A percentile compares a stretch with the other conserved stretches of the same genome.
These are phyloP conservation scores for Catocala fraxini DNA, from an alignment of 2,888 invertebrate species.

Conservation along the genomic window DNA sequence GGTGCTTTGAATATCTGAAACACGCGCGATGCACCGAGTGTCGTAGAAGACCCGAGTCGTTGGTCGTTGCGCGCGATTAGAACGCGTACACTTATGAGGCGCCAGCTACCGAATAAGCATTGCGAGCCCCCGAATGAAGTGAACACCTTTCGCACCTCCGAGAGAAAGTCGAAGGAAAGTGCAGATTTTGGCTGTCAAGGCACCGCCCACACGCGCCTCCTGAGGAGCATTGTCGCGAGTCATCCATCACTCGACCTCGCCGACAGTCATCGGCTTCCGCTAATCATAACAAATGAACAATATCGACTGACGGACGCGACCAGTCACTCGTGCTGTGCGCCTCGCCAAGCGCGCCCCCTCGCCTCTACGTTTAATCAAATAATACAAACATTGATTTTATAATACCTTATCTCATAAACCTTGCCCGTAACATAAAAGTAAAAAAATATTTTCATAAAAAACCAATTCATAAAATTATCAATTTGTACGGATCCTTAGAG, in stretches of 20 bases:
- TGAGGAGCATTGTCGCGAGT: conserved; percentile 81
- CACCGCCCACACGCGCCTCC: conserved; percentile 84
- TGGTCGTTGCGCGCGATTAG: conserved; percentile 72
- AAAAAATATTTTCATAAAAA: neutral
- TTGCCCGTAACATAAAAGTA: neutral
- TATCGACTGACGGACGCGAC: conserved; percentile 52
- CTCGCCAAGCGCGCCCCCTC: conserved; percentile 6
- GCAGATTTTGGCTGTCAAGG: conserved; percentile 85
- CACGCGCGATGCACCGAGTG: conserved; percentile 70
- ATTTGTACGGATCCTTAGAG: neutral
- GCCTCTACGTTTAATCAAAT: conserved; percentile 2
- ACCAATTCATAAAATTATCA: neutral
- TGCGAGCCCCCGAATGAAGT: conserved; percentile 81
- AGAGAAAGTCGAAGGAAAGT: conserved; percentile 88
- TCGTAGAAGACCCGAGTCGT: conserved; percentile 54
- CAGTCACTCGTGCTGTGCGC: conserved; percentile 24
- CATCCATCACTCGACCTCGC: conserved; percentile 77
- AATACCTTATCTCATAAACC: neutral
- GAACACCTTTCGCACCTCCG: conserved; percentile 86
- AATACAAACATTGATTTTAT: conserved; percentile 1
- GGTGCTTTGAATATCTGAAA: conserved; percentile 83
- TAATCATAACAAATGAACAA: conserved; percentile 74
- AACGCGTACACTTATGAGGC: conserved; percentile 84
- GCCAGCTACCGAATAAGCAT: conserved; percentile 85
- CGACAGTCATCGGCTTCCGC: conserved; percentile 59